phyloP scores from a whole-genome alignment of 2,113 vertebrate genomes.

The Mustela nigripes region DNA sequence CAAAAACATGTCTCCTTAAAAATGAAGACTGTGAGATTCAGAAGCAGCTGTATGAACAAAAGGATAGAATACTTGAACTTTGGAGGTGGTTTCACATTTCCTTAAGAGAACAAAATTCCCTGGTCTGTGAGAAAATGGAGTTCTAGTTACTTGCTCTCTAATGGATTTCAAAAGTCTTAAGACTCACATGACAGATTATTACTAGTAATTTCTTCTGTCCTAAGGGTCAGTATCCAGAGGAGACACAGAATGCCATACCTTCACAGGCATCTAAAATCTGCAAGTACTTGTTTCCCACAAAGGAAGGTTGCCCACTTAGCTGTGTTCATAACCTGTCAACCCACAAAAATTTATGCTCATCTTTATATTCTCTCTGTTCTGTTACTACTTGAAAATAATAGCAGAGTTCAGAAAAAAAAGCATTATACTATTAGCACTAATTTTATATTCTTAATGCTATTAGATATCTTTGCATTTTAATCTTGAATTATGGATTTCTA shows the following conservation, averaged over 20 bases:
- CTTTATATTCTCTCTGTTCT: background rate
- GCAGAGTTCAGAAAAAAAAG: background rate
- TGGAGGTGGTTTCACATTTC: background rate
- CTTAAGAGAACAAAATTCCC: background rate
- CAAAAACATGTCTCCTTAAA: background rate
- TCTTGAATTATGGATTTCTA: background rate
- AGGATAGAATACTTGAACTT: background rate
- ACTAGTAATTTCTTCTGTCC: background rate
- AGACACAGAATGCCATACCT: background rate
- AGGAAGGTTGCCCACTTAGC: background rate
- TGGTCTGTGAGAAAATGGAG: background rate
- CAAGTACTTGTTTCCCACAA: background rate
- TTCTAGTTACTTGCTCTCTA: background rate
- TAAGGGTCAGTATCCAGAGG: background rate
- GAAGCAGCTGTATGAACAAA: background rate
- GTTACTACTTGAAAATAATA: background rate
- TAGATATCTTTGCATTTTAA: background rate
- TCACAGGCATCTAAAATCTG: background rate
- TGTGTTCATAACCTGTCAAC: background rate
- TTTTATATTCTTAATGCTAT: background rate
- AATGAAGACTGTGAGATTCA: background rate
- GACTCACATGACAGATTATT: background rate
- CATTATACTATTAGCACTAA: background rate
- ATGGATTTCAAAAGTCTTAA: conserved; percentile 8
- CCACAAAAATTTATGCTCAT: background rate